Percentiles rank a stretch among this genome's conserved stretches.
Evolutionary conservation across 2,113 vertebrate genomes (phyloP).

Genomic region (Leptodactylus fuscus): DNA sequence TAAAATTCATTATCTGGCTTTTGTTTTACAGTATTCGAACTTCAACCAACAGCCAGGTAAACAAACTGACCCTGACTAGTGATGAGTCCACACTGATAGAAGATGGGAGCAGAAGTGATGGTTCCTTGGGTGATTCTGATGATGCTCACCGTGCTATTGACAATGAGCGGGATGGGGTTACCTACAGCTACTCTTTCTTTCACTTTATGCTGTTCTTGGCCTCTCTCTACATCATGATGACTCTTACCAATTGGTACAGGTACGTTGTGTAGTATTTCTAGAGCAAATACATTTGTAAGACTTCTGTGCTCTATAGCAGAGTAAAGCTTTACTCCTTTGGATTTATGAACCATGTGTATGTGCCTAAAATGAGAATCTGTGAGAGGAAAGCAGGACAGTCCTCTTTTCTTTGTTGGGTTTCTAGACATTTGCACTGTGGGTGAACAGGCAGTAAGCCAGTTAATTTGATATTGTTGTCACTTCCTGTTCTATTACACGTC

Average conservation of each 20-base stretch:
- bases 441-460: too few species aligned
- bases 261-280: slow-evolving; percentile 69
- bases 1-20: too few species aligned
- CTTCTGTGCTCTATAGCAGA: too few species aligned
- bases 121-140: slow-evolving; percentile 81
- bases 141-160: slow-evolving; percentile 83
- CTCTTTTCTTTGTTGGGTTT: too few species aligned
- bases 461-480: too few species aligned
- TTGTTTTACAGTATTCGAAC: slow-evolving; percentile 84
- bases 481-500: too few species aligned
- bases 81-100: slow-evolving; percentile 96
- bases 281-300: too few species aligned
- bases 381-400: too few species aligned
- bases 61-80: slow-evolving; percentile 92
- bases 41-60: slow-evolving; percentile 93
- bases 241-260: slow-evolving; percentile 99
- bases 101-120: slow-evolving; percentile 83
- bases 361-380: too few species aligned
- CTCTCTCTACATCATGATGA: slow-evolving; percentile 99
- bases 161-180: slow-evolving; percentile 94
- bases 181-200: slow-evolving; percentile 98
- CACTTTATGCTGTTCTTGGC: slow-evolving; percentile 99
- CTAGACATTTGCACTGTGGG: too few species aligned
- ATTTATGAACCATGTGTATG: too few species aligned
- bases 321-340: too few species aligned